A percentile compares a stretch with the other conserved stretches of the same genome.
phyloP scores from a whole-genome alignment of 30 jellyfish, hydroid and myxozoan species.

The Phacellophora camtschatica region DNA sequence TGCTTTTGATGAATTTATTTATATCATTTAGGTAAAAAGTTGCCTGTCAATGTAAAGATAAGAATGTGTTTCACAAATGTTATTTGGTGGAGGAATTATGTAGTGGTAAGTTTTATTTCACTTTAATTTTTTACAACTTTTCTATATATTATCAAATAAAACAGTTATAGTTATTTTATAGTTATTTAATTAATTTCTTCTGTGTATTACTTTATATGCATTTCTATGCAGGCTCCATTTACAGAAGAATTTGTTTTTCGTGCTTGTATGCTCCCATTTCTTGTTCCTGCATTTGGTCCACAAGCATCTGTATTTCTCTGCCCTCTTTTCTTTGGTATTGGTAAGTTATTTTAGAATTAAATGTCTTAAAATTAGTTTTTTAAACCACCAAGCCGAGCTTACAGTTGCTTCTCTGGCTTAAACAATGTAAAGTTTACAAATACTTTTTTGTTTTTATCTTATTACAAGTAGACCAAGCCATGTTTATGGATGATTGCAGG shows the following conservation, averaged over 20 bases:
- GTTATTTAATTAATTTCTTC: not conserved
- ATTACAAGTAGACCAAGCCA: no score
- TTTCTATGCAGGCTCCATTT: constrained; percentile 80
- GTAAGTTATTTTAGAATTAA: no score
- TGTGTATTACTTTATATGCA: not conserved
- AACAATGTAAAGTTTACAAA: no score
- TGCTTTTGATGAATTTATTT: no score
- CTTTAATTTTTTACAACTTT: not conserved
- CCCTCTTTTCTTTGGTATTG: constrained; percentile 92
- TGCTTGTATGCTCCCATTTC: constrained; percentile 92
- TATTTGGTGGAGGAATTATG: constrained; percentile 53
- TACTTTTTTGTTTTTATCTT: no score
- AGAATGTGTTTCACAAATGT: not conserved
- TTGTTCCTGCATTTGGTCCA: constrained; percentile 69
- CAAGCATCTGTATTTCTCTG: constrained; percentile 57
- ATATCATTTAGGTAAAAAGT: not conserved
- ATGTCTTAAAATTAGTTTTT: no score
- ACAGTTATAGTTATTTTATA: not conserved
- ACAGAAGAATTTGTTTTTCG: constrained; percentile 97
- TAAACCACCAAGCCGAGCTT: no score
- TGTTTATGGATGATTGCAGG: no score
- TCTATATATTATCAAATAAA: no score
- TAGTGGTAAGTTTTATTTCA: constrained; percentile 20
- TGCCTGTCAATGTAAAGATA: not conserved
- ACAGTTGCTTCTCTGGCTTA: no score